Evolutionary conservation across 2,797 vertebrate genomes (phyloP).

Genomic region (Pantherophis vulpinus): DNA sequence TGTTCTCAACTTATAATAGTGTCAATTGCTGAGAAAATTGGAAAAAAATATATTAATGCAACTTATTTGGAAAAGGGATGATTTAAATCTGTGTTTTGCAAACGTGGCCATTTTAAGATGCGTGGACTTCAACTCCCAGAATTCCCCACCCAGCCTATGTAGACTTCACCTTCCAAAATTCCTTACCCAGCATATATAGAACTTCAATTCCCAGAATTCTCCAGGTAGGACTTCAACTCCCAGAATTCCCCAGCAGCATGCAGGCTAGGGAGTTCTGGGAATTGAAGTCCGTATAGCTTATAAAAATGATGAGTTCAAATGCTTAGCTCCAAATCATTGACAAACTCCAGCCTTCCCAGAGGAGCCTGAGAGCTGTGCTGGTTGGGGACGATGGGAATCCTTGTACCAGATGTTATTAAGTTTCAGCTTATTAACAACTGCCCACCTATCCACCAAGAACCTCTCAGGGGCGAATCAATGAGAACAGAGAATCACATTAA

Average conservation of each 20-base stretch:
- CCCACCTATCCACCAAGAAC: background rate
- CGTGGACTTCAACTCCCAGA: background rate
- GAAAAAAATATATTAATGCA: background rate
- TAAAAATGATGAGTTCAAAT: background rate
- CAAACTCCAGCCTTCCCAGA: background rate
- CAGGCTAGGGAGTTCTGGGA: background rate
- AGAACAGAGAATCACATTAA: background rate
- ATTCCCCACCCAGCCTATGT: background rate
- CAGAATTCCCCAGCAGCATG: background rate
- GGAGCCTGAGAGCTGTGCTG: background rate
- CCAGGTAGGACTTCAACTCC: background rate
- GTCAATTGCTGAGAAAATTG: background rate
- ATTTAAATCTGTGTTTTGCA: background rate
- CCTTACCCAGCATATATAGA: background rate
- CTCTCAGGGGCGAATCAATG: background rate
- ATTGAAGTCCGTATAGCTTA: background rate
- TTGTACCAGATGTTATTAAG: background rate
- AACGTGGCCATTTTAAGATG: background rate
- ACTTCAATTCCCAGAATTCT: background rate
- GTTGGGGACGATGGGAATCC: background rate
- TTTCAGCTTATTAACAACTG: background rate
- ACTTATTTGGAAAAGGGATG: background rate
- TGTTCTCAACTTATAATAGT: background rate
- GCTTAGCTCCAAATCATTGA: background rate
- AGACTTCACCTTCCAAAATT: background rate